phyloP scores from a whole-genome alignment of 2,888 invertebrate genomes.

The Volucella bombylans region DNA sequence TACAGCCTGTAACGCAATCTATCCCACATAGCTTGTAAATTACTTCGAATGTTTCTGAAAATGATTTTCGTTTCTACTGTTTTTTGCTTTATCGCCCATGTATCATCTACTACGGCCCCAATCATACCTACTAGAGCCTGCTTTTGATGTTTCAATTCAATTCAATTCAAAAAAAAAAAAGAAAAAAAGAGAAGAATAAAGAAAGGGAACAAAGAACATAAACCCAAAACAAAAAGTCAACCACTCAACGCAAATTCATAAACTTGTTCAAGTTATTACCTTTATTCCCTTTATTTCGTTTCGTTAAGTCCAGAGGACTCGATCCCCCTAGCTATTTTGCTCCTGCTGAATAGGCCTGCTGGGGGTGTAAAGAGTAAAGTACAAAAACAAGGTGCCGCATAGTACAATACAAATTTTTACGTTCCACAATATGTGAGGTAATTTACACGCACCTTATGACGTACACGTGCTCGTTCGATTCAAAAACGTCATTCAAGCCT shows the following conservation, averaged over 20 bases:
- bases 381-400: slow-evolving; percentile 31
- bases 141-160: slow-evolving; percentile 53
- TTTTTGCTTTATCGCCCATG: too few species aligned
- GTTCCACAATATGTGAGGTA: slow-evolving; percentile 46
- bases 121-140: background rate
- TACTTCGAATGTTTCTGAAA: background rate
- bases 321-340: slow-evolving; percentile 6
- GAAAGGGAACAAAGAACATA: background rate
- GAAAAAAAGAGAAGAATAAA: background rate
- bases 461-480: slow-evolving; percentile 34
- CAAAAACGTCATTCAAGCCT: slow-evolving; percentile 19
- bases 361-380: background rate
- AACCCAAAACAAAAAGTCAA: slow-evolving; percentile 35
- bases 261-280: slow-evolving; percentile 43
- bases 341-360: background rate
- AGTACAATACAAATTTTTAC: slow-evolving; percentile 24
- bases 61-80: background rate
- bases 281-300: slow-evolving; percentile 33
- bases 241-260: slow-evolving; percentile 52
- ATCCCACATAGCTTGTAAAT: slow-evolving; percentile 14
- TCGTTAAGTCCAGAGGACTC: slow-evolving; percentile 38
- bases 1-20: slow-evolving; percentile 21
- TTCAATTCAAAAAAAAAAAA: slow-evolving; percentile 27
- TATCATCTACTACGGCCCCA: background rate
- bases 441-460: slow-evolving; percentile 56